Evolutionary conservation across 2,888 invertebrate genomes (phyloP).

Genomic region (Drosophila colorata): DNA sequence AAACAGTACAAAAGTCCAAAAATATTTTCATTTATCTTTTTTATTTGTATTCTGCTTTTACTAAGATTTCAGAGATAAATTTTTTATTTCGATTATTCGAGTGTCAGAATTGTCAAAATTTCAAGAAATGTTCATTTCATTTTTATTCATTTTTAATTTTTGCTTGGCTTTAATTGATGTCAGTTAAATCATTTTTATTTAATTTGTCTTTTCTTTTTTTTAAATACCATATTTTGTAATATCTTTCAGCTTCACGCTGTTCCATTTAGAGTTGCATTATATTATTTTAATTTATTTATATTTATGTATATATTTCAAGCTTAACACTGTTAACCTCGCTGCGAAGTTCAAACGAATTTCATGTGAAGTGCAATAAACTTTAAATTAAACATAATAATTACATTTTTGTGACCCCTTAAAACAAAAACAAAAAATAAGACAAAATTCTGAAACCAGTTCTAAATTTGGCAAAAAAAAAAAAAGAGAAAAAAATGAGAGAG

Average conservation of each 20-base stretch:
- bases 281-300: neutral
- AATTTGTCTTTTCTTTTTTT: neutral
- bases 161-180: neutral
- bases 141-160: neutral
- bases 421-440: neutral
- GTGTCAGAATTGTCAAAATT: neutral
- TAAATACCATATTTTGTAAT: neutral
- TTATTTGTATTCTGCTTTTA: too few species aligned
- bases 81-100: neutral
- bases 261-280: neutral
- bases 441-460: slow-evolving; percentile 56
- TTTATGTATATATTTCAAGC: neutral
- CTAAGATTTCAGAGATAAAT: too few species aligned
- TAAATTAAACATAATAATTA: slow-evolving; percentile 30
- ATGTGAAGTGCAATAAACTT: slow-evolving; percentile 26
- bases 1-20: too few species aligned
- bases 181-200: neutral
- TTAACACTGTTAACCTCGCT: neutral
- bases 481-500: neutral
- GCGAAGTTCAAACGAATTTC: neutral
- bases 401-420: neutral
- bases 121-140: neutral
- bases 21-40: too few species aligned
- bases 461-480: neutral
- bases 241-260: neutral